Conservation (phyloP, 2,113 vertebrate species). For the Mustelus asterias region DNA sequence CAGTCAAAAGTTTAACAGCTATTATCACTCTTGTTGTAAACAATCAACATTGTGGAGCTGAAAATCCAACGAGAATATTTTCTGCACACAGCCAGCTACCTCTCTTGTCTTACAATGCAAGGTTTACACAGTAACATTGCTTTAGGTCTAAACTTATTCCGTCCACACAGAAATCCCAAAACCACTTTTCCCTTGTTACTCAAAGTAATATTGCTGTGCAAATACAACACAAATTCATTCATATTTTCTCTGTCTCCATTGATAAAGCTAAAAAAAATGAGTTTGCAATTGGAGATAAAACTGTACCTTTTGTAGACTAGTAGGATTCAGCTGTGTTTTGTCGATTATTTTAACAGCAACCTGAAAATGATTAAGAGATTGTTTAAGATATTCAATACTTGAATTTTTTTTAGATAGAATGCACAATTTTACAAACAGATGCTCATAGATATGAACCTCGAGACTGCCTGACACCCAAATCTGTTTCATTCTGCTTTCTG, state of each 20-base stretch:
- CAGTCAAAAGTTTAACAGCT: not conserved
- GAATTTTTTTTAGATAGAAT: not conserved
- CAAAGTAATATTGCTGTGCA: not conserved
- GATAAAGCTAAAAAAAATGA: not conserved
- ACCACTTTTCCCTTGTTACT: not conserved
- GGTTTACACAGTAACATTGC: not conserved
- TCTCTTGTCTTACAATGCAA: not conserved
- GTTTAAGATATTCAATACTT: not conserved
- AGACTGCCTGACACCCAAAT: not conserved
- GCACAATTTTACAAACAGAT: not conserved
- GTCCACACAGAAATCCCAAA: not conserved
- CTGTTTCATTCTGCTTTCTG: not conserved
- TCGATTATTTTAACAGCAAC: slow-evolving; percentile 98
- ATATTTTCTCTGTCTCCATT: not conserved
- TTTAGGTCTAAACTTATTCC: not conserved
- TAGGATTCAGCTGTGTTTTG: slow-evolving; percentile 95
- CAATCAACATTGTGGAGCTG: not conserved
- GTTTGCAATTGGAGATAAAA: not conserved
- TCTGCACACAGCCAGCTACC: not conserved
- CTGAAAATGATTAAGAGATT: slow-evolving; percentile 51
- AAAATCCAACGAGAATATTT: not conserved
- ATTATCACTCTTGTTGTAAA: not conserved
- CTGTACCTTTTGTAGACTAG: slow-evolving; percentile 94
- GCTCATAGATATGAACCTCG: too few species aligned
- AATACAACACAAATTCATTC: not conserved